These are phyloP conservation scores for Ibycter americanus DNA, from an alignment of 2,797 vertebrate species.

Conservation along the genomic window DNA sequence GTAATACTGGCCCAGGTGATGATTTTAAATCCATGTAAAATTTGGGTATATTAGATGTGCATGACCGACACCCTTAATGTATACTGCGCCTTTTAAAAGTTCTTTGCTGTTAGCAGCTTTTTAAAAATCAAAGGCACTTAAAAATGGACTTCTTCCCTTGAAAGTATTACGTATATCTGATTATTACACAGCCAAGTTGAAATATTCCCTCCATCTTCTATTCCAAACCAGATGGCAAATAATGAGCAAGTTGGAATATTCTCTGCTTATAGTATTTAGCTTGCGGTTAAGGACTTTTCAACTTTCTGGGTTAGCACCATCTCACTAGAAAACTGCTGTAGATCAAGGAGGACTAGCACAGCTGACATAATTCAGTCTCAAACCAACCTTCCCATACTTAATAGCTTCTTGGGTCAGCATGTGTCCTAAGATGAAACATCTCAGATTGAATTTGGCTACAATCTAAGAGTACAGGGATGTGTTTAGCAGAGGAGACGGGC, in stretches of 20 bases:
- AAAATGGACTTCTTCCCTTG: background rate
- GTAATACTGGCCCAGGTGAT: background rate
- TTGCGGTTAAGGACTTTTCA: conserved; percentile 19
- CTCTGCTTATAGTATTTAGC: background rate
- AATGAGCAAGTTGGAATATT: conserved; percentile 31
- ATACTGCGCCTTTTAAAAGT: background rate
- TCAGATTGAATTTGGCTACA: background rate
- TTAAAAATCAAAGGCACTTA: background rate
- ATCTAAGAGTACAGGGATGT: background rate
- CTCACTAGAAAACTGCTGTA: conserved; percentile 20
- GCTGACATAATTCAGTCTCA: conserved; percentile 14
- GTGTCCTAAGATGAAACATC: background rate
- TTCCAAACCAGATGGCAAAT: conserved; percentile 49
- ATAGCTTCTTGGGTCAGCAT: background rate
- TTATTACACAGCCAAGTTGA: conserved; percentile 12
- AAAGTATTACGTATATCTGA: background rate
- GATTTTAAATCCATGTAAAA: background rate
- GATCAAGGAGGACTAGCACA: background rate
- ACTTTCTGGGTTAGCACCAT: conserved; percentile 18
- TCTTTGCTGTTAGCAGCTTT: background rate
- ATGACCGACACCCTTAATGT: background rate
- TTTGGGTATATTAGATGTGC: background rate
- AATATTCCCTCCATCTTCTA: conserved; percentile 9
- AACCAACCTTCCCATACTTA: background rate
- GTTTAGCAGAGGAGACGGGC: background rate